phyloP scores from a whole-genome alignment of 2,113 vertebrate genomes.

The Tapirus terrestris region DNA sequence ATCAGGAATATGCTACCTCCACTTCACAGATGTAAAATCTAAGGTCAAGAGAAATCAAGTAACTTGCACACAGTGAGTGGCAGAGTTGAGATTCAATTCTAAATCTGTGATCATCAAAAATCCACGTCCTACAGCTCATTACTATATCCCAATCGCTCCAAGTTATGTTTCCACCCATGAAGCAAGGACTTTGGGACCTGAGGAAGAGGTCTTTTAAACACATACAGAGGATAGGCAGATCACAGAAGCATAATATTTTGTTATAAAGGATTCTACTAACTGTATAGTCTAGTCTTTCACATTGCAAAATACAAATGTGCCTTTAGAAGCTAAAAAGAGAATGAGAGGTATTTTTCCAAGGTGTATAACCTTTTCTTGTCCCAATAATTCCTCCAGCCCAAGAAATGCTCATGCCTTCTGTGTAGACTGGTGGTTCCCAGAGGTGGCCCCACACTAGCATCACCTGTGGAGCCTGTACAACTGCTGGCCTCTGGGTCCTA shows the following conservation, averaged over 20 bases:
- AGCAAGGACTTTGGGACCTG: background rate
- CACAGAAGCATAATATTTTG: background rate
- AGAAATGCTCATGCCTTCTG: background rate
- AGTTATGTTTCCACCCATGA: background rate
- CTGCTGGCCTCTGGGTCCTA: background rate
- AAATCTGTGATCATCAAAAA: background rate
- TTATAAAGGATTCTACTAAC: background rate
- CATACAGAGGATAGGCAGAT: background rate
- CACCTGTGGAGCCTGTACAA: background rate
- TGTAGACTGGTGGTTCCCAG: background rate
- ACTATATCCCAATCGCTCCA: background rate
- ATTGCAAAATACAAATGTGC: background rate
- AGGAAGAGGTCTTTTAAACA: background rate
- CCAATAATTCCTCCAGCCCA: background rate
- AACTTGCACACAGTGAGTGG: background rate
- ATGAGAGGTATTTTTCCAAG: background rate
- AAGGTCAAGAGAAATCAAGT: background rate
- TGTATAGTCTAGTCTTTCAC: background rate
- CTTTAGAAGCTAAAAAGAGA: slow-evolving; percentile 1
- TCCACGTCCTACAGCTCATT: background rate
- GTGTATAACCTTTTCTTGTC: background rate
- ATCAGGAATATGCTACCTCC: background rate
- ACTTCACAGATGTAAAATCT: background rate
- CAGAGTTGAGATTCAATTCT: background rate
- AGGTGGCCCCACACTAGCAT: background rate